Evolutionary conservation across 30 jellyfish, hydroid and myxozoan species (phyloP), one percentile per base, ranked within the genome.

Genomic region (Pseudorhiza aurosa): DNA sequence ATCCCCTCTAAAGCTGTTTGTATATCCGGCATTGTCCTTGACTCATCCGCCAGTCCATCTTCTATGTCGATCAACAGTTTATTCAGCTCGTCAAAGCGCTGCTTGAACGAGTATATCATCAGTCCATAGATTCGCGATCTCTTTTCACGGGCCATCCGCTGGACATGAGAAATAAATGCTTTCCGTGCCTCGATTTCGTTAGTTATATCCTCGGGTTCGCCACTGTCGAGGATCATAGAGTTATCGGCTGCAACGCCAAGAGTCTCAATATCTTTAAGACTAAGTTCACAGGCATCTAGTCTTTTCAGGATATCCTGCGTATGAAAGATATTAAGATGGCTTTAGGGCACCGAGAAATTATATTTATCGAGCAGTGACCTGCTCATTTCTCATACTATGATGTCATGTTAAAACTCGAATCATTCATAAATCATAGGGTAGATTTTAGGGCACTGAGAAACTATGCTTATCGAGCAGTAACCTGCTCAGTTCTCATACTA

Each of bases 161-260:
- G 91, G 8, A 80, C 91, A 32, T 80, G 91, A 5, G 15, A 29
- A 10, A 80, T 80, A 45, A 80, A 80, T 9, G 25, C 71, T 21
- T 36, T 80, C 49, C 83, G 49, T 19, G 35, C 33, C 44, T 26
- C 47, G 22, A 64, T 51, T 36, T 80, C 91, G 7, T 55, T 80
- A 25, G 36, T 17, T 1, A 80, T 65, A 51, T 80, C 91, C 19
- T 80, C 91, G 15, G 83, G 83, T 65, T 80, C 91, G 17, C 84
- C 91, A 1, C 65, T 65, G 14, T 80, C 91, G 12, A 80, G 77
- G 8, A 65, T 35, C 91, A 80, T 46, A 46, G 43, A 45, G 33
- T 55, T 21, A 10, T 64, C 91, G 0, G 91, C 91, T 17, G 83
- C 91, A 9, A 32, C 28, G 0, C 91, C 91, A 6, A 80, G 78